These are phyloP conservation scores for Hippocampus barbouri DNA, from an alignment of 2,113 vertebrate genomes.

Conservation along the genomic window DNA sequence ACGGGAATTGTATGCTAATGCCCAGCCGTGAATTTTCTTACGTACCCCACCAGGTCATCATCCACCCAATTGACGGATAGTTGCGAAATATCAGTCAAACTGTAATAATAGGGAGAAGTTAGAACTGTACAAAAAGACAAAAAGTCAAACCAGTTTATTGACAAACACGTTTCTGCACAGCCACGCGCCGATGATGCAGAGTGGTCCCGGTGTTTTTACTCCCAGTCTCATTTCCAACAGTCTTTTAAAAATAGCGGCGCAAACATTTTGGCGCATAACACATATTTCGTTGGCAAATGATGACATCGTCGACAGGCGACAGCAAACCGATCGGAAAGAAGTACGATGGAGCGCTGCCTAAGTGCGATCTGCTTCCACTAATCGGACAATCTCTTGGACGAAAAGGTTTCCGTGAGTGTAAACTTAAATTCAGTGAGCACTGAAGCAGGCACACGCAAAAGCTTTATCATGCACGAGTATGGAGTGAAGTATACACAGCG, in stretches of 20 bases:
- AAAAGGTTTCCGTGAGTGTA: constrained; percentile 52
- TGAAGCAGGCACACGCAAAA: constrained; percentile 68
- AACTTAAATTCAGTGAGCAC: constrained; percentile 61
- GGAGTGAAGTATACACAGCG: constrained; percentile 20
- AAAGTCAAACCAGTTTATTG: constrained; percentile 72
- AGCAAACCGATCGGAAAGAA: constrained; percentile 3
- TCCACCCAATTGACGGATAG: no score
- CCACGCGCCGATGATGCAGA: constrained; percentile 36
- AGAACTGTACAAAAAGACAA: constrained; percentile 13
- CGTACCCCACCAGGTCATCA: no score
- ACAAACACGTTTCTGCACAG: constrained; percentile 65
- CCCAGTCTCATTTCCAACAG: constrained; percentile 21
- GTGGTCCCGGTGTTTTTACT: constrained; percentile 10
- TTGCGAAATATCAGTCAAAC: no score
- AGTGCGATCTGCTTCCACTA: constrained; percentile 15
- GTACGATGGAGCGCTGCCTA: not conserved
- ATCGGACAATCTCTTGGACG: constrained; percentile 5
- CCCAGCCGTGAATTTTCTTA: no score
- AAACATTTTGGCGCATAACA: not conserved
- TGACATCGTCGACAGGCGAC: constrained; percentile 5
- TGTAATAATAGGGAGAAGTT: not conserved
- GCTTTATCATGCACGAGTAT: constrained; percentile 61
- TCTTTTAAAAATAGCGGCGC: constrained; percentile 20
- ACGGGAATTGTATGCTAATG: no score
- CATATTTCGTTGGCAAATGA: not conserved